Evolutionary conservation across 2,113 vertebrate genomes (phyloP).

Genomic region (Polypterus bichir): DNA sequence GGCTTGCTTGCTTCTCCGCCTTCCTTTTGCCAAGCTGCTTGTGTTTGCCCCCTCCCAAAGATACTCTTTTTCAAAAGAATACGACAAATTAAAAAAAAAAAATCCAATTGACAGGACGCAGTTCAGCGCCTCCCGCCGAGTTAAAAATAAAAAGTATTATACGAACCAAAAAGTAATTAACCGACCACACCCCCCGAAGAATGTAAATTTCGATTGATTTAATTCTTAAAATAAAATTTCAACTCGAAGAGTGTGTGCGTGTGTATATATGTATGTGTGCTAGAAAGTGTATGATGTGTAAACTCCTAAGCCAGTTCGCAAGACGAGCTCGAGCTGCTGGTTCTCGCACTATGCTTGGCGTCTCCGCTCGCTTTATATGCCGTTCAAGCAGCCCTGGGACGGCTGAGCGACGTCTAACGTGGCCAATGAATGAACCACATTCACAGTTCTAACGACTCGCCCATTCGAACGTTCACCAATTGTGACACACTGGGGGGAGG

Average conservation of each 20-base stretch:
- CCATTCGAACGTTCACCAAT: conserved; percentile 16
- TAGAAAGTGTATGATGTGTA: too few species aligned
- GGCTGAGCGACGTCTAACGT: conserved; percentile 11
- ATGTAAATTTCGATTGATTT: not conserved
- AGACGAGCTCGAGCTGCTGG: conserved; percentile 22
- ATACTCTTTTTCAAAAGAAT: conserved; percentile 8
- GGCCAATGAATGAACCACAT: conserved; percentile 16
- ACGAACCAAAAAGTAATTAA: conserved; percentile 10
- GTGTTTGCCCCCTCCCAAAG: conserved; percentile 22
- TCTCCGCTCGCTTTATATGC: conserved; percentile 24
- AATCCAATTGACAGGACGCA: not conserved
- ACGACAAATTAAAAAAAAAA: conserved; percentile 6
- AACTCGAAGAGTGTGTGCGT: conserved; percentile 16
- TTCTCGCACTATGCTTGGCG: conserved; percentile 16
- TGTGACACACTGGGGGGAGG: not conserved
- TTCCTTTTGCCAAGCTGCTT: conserved; percentile 34
- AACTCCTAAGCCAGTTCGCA: not conserved
- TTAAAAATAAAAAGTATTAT: conserved; percentile 12
- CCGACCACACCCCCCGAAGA: conserved; percentile 16
- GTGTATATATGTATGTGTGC: conserved; percentile 6
- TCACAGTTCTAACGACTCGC: too few species aligned
- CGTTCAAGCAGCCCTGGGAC: conserved; percentile 3
- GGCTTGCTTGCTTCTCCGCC: conserved; percentile 38
- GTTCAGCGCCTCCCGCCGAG: too few species aligned
- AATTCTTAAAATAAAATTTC: not conserved